Evolutionary conservation across 2,113 vertebrate species (phyloP), one percentile per base, ranked within the genome.

Genomic region (Rattus norvegicus): DNA sequence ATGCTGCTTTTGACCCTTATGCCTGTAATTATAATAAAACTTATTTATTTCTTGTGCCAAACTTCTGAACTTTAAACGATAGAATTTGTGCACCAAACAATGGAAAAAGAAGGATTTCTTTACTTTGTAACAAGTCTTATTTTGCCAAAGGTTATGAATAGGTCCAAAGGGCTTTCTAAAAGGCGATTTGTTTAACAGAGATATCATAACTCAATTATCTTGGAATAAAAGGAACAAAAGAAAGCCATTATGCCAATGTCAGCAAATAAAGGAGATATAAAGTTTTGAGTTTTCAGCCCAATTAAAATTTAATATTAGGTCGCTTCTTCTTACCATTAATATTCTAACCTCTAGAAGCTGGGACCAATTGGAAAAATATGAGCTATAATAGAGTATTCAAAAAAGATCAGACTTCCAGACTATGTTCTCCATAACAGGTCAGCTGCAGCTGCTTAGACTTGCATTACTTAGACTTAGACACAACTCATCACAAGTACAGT

Each of bases 121-220:
- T 63, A 39, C 26, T 61, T 61, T 65, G 20, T 54, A 85, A 36
- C 6, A 12, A 61, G 0, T 79, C 61, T 88, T 88, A 70, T 86
- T 94, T 89, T 88, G 84, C 43, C 59, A 59, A 84, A 76, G 63
- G 14, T 85, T 90, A 26, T 70, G 91, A 43, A 86, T 92, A 88
- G 52, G 70, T 92, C 43, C 9, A 54, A 67, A 30, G 17, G 86
- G 93, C 83, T 94, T 92, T 93, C 93, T 79, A 61, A 86, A 88
- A 93, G 81, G 30, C 47, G 92, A 52, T 81, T 97, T 96, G 73
- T 88, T 91, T 93, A 83, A 92, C 22, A 80, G 84, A 96, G 73
- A 90, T 92, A 79, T 65, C 88, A 84, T 95, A 91, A 96, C 83
- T 91, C 91, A 95, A 81, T 97, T 96, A 96, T 67, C 83, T 88